Percentiles rank a stretch among this genome's conserved stretches.
These are phyloP conservation scores for Phrynocephalus versicolor DNA, from an alignment of 2,113 vertebrate species.

Conservation along the genomic window DNA sequence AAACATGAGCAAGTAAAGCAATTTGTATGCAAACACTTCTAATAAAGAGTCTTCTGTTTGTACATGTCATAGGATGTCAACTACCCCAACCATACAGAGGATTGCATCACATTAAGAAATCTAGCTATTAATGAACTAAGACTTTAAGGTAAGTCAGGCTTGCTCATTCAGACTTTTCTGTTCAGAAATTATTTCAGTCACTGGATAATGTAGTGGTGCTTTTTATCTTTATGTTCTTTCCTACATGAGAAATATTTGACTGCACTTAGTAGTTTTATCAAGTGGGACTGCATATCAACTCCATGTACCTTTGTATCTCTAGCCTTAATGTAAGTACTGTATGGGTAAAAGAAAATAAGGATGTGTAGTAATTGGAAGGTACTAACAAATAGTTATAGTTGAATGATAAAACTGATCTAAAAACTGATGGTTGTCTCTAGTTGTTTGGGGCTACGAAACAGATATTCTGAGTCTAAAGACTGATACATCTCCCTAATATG, in stretches of 20 bases:
- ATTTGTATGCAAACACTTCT: constrained; percentile 62
- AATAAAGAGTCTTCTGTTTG: constrained; percentile 52
- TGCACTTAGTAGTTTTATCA: constrained; percentile 23
- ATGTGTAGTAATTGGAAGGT: constrained; percentile 28
- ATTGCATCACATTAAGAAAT: constrained; percentile 57
- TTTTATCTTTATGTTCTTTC: constrained; percentile 56
- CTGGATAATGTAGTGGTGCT: constrained; percentile 58
- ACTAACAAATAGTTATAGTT: constrained; percentile 1
- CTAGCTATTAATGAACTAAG: constrained; percentile 58
- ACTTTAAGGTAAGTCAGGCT: too few relatives aligned
- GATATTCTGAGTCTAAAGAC: not conserved
- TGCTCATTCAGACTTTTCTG: constrained; percentile 64
- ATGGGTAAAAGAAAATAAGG: constrained; percentile 32
- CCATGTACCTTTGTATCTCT: not conserved
- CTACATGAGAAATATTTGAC: too few relatives aligned
- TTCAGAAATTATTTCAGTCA: constrained; percentile 59
- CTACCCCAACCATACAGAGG: constrained; percentile 37
- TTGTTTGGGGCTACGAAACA: not conserved
- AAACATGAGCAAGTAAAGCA: constrained; percentile 66
- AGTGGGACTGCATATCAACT: constrained; percentile 32
- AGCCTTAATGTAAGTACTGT: constrained; percentile 21
- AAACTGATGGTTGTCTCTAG: constrained; percentile 10
- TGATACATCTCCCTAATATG: not conserved
- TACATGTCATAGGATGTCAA: constrained; percentile 44
- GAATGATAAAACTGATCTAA: constrained; percentile 29